Evolutionary conservation across 53 echinoderm and acorn worm species (phyloP).

Genomic region (Patiria pectinifera): DNA sequence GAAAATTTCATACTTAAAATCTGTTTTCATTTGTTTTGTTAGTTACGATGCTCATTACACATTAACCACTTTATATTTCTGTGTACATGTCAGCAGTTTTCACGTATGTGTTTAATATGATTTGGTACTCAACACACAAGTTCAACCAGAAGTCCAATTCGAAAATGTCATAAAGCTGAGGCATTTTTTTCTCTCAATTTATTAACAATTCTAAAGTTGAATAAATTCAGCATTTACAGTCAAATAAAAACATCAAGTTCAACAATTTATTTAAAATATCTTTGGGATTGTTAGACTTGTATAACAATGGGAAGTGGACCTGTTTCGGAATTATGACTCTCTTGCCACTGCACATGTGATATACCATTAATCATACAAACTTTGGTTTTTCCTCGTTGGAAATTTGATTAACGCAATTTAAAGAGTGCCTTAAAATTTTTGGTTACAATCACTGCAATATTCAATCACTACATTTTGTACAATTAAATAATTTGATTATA

Average conservation of each 20-base stretch:
- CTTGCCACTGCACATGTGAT: too few relatives aligned
- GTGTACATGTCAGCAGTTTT: neutral
- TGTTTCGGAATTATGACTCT: too few relatives aligned
- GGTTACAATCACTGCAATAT: neutral
- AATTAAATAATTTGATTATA: constrained; percentile 1
- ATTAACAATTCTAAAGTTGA: neutral
- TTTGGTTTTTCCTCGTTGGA: too few relatives aligned
- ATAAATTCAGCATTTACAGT: neutral
- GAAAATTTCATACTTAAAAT: neutral
- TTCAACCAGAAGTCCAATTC: too few relatives aligned
- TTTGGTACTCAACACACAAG: too few relatives aligned
- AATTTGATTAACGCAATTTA: neutral
- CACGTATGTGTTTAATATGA: neutral
- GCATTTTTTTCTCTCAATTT: too few relatives aligned
- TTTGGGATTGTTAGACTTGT: neutral
- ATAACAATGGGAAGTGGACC: neutral
- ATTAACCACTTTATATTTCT: too few relatives aligned
- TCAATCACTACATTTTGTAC: neutral
- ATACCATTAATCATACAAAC: too few relatives aligned
- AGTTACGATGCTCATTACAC: too few relatives aligned
- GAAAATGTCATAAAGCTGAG: too few relatives aligned
- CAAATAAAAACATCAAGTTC: neutral
- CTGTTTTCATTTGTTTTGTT: neutral
- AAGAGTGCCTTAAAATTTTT: neutral
- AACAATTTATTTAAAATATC: neutral